Percentiles rank a stretch among this genome's conserved stretches.
These are phyloP conservation scores for Arge pagana DNA, from an alignment of 2,888 invertebrate species.

Conservation along the genomic window DNA sequence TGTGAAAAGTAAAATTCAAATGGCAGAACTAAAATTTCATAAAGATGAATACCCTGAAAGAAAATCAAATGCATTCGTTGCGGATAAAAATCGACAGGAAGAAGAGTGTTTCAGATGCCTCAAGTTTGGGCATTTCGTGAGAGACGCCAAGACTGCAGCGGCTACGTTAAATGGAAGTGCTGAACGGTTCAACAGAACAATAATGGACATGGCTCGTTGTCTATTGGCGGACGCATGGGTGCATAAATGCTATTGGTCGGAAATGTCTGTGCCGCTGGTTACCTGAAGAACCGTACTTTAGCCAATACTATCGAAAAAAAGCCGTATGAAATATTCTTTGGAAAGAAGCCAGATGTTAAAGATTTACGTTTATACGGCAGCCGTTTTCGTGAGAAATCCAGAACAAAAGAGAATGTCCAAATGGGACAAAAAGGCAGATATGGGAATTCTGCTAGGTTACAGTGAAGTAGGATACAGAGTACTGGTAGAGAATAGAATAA, in stretches of 20 bases:
- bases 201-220: conserved; percentile 25
- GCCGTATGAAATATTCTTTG: background rate
- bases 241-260: conserved; percentile 22
- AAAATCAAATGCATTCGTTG: conserved; percentile 25
- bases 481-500: background rate
- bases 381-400: conserved; percentile 22
- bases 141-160: conserved; percentile 23
- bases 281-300: background rate
- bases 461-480: conserved; percentile 3
- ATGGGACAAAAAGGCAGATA: conserved; percentile 25
- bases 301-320: background rate
- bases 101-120: conserved; percentile 28
- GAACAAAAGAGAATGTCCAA: conserved; percentile 24
- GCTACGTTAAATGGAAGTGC: conserved; percentile 24
- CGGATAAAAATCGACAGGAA: conserved; percentile 10
- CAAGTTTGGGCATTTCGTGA: conserved; percentile 29
- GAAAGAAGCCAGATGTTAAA: conserved; percentile 6
- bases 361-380: conserved; percentile 23
- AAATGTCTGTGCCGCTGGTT: conserved; percentile 9
- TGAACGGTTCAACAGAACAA: conserved; percentile 24
- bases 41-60: background rate
- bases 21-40: conserved; percentile 28
- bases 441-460: conserved; percentile 25
- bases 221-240: conserved; percentile 19
- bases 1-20: conserved; percentile 32